Conservation (phyloP, 2,888 invertebrate species). For the Stictocephala bisonia region DNA sequence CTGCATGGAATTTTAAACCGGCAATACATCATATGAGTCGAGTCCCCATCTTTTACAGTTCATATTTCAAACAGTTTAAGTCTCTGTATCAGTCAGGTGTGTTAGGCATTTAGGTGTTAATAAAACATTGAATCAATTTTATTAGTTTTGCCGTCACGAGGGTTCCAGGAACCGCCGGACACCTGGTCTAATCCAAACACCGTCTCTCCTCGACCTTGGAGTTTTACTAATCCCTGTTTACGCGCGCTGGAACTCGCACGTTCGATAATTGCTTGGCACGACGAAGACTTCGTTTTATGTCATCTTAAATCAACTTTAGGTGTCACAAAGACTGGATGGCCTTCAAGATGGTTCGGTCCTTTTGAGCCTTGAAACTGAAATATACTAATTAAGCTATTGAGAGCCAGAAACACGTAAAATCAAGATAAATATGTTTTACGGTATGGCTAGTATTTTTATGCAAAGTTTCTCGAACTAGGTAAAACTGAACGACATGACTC, state of each 20-base stretch:
- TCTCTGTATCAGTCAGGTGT: constrained; percentile 28
- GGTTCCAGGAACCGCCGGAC: neutral
- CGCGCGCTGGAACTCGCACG: neutral
- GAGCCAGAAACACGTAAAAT: too few species aligned
- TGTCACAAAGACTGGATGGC: neutral
- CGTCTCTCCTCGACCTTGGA: constrained; percentile 17
- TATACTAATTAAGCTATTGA: constrained; percentile 29
- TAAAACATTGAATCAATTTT: constrained; percentile 31
- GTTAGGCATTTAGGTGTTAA: constrained; percentile 20
- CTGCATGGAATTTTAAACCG: constrained; percentile 31
- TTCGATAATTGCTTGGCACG: constrained; percentile 20
- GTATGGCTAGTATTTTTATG: too few species aligned
- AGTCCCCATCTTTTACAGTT: constrained; percentile 20
- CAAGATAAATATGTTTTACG: too few species aligned
- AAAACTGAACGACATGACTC: too few species aligned
- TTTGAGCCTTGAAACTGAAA: neutral
- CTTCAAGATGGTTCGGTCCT: constrained; percentile 4
- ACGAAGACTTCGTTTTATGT: neutral
- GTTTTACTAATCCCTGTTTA: constrained; percentile 19
- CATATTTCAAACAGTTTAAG: constrained; percentile 30
- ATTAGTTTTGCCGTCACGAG: constrained; percentile 30
- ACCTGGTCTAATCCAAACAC: constrained; percentile 32
- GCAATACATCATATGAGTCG: constrained; percentile 31
- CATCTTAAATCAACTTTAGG: constrained; percentile 10
- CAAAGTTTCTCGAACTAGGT: too few species aligned